phyloP scores from a whole-genome alignment of 2,888 invertebrate genomes.

The Melanostoma scalare region DNA sequence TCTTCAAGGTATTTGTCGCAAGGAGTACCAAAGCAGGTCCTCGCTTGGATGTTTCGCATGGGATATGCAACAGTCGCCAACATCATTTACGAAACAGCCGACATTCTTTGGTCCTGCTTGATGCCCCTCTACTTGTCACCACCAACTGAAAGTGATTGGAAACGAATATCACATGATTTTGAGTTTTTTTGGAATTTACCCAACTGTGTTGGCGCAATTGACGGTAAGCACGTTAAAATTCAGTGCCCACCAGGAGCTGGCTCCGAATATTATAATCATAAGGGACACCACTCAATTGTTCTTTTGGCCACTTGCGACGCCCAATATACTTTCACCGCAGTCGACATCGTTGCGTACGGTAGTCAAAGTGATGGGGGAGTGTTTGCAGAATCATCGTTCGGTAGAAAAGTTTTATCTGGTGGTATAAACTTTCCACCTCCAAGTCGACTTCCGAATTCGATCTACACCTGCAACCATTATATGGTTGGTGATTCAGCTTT shows the following conservation, averaged over 20 bases:
- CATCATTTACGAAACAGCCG: conserved; percentile 7
- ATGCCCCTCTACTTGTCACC: conserved; percentile 23
- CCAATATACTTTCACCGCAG: conserved; percentile 76
- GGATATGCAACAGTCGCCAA: conserved; percentile 19
- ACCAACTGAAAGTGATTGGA: conserved; percentile 31
- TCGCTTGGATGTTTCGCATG: conserved; percentile 10
- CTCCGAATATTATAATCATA: conserved; percentile 76
- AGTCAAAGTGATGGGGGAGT: conserved; percentile 73
- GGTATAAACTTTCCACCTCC: conserved; percentile 16
- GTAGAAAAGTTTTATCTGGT: conserved; percentile 24
- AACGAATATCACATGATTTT: conserved; percentile 1
- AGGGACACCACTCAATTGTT: conserved; percentile 73
- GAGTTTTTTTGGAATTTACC: conserved; percentile 55
- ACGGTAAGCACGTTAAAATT: conserved; percentile 76
- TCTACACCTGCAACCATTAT: conserved; percentile 57
- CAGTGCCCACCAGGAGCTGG: conserved; percentile 74
- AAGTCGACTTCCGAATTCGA: conserved; percentile 12
- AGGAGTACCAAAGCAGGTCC: conserved; percentile 20
- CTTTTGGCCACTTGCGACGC: conserved; percentile 76
- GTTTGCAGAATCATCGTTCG: conserved; percentile 37
- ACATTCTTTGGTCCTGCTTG: conserved; percentile 18
- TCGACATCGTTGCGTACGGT: conserved; percentile 77
- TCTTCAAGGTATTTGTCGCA: conserved; percentile 24
- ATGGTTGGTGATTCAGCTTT: conserved; percentile 22
- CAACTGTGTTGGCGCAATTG: conserved; percentile 75